Percentiles rank a stretch among this genome's conserved stretches.
Evolutionary conservation across 2,888 invertebrate species (phyloP).

Genomic region (Zeuzera pyrina): DNA sequence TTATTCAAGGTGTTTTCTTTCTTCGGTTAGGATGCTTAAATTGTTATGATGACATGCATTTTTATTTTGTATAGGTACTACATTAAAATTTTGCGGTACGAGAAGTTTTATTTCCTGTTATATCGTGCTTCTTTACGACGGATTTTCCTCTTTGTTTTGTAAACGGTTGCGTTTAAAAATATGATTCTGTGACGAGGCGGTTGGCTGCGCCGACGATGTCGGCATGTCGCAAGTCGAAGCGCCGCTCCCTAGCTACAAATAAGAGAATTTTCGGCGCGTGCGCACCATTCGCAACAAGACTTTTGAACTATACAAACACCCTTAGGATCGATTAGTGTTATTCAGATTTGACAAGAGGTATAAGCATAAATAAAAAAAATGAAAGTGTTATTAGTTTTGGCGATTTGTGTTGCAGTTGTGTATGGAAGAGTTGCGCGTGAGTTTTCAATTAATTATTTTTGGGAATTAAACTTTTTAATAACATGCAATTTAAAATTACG

Average conservation of each 20-base stretch:
- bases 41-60: too few species aligned
- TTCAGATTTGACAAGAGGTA: not conserved
- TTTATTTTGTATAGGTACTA: too few species aligned
- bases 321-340: not conserved
- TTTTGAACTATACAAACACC: slow-evolving; percentile 27
- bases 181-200: too few species aligned
- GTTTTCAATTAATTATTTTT: slow-evolving; percentile 18
- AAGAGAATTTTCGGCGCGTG: slow-evolving; percentile 42
- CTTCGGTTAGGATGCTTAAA: too few species aligned
- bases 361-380: slow-evolving; percentile 17
- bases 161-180: too few species aligned
- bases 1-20: too few species aligned
- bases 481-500: too few species aligned
- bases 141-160: too few species aligned
- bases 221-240: slow-evolving; percentile 10
- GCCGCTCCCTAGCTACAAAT: slow-evolving; percentile 52
- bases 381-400: slow-evolving; percentile 40
- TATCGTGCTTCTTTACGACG: too few species aligned
- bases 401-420: slow-evolving; percentile 33
- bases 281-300: slow-evolving; percentile 42
- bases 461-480: too few species aligned
- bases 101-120: too few species aligned
- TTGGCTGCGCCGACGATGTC: slow-evolving; percentile 1
- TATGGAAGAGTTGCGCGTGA: slow-evolving; percentile 55
- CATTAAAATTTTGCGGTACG: too few species aligned